Evolutionary conservation across 2,797 vertebrate species (phyloP).

Genomic region (Lithobates sylvaticus): DNA sequence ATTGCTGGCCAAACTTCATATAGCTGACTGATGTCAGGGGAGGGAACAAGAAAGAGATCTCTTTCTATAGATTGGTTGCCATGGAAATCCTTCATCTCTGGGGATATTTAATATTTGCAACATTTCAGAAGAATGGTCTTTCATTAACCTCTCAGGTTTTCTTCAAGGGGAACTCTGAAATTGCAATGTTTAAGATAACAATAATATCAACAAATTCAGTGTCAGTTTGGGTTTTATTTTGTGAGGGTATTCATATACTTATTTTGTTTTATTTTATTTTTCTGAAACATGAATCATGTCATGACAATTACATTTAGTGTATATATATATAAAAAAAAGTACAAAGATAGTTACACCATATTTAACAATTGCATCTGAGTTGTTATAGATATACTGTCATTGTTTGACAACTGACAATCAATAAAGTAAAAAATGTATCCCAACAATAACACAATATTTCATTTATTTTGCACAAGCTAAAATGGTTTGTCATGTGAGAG

Average conservation of each 20-base stretch:
- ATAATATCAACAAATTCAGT: not conserved
- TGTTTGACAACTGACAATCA: too few relatives aligned
- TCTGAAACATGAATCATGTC: too few relatives aligned
- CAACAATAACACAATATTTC: too few relatives aligned
- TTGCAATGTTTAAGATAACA: not conserved
- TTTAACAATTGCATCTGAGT: too few relatives aligned
- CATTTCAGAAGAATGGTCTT: slow-evolving; percentile 27
- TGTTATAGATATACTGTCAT: too few relatives aligned
- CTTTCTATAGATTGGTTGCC: slow-evolving; percentile 59
- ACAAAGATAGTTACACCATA: too few relatives aligned
- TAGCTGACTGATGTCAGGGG: not conserved
- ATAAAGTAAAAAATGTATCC: too few relatives aligned
- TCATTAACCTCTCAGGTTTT: slow-evolving; percentile 37
- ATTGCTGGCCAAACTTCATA: not conserved
- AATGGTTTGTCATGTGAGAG: too few relatives aligned
- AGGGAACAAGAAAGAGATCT: slow-evolving; percentile 6
- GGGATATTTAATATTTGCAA: slow-evolving; percentile 57
- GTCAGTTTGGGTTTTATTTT: not conserved
- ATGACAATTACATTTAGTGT: too few relatives aligned
- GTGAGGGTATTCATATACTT: not conserved
- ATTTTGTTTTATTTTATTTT: too few relatives aligned
- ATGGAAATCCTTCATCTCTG: slow-evolving; percentile 58
- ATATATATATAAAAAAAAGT: too few relatives aligned
- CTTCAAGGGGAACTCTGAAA: not conserved
- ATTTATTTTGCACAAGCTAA: too few relatives aligned